phyloP scores from a whole-genome alignment of 2,888 invertebrate species.

The Calephelis perditalis region DNA sequence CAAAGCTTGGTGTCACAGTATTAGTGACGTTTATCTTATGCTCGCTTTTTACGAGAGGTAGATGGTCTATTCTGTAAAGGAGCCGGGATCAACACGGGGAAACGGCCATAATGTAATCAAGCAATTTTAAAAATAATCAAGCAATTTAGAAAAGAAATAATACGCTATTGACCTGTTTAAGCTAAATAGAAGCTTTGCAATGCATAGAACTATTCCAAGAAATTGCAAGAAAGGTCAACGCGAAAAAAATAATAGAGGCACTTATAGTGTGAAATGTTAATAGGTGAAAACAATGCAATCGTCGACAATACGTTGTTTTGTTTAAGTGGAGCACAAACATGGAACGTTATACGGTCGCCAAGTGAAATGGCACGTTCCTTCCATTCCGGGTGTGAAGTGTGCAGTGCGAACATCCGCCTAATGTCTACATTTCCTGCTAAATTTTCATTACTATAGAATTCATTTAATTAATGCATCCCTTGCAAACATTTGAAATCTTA shows the following conservation, averaged over 20 bases:
- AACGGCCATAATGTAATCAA: not conserved
- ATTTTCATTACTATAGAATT: not conserved
- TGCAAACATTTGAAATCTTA: too few species aligned
- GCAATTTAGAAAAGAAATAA: not conserved
- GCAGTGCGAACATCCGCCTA: conserved; percentile 2
- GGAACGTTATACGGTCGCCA: conserved; percentile 41
- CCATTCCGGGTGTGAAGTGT: conserved; percentile 42
- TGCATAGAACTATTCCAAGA: conserved; percentile 5
- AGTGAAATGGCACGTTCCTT: conserved; percentile 55
- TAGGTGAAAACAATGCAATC: conserved; percentile 23
- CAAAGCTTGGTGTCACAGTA: too few species aligned
- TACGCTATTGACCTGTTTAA: not conserved
- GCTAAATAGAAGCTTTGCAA: not conserved
- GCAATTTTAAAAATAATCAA: not conserved
- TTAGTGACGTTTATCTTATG: too few species aligned
- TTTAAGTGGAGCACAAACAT: conserved; percentile 35
- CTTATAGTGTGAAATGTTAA: conserved; percentile 15
- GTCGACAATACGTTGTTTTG: conserved; percentile 18
- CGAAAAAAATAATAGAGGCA: conserved; percentile 8
- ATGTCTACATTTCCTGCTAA: not conserved
- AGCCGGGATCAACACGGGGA: too few species aligned
- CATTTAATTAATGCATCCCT: too few species aligned
- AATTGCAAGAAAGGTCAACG: conserved; percentile 9
- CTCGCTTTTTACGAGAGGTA: too few species aligned
- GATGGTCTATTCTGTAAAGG: too few species aligned